phyloP scores from a whole-genome alignment of 2,888 invertebrate genomes.

The Eupithecia insigniata region DNA sequence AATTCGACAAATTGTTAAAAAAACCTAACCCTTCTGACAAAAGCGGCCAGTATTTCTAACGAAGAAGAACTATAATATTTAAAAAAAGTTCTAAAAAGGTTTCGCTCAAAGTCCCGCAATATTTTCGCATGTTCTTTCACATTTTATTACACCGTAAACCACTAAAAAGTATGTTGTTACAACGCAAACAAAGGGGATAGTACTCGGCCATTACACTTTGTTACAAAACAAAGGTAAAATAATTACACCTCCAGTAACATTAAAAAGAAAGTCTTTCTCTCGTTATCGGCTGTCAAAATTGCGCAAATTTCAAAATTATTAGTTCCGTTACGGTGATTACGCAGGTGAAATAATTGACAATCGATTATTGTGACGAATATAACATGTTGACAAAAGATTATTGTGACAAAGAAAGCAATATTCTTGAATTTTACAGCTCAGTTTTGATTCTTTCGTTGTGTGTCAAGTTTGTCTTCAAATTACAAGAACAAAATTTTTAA shows the following conservation, averaged over 20 bases:
- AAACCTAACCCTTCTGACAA: constrained; percentile 75
- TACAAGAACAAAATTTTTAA: background rate
- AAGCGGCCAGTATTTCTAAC: constrained; percentile 52
- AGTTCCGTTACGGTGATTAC: constrained; percentile 59
- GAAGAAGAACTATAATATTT: constrained; percentile 33
- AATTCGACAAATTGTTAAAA: constrained; percentile 62
- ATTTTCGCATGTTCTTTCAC: constrained; percentile 76
- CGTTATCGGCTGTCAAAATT: constrained; percentile 62
- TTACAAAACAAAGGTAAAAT: constrained; percentile 74
- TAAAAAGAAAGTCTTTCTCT: constrained; percentile 77
- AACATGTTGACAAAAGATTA: constrained; percentile 24
- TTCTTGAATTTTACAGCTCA: constrained; percentile 37
- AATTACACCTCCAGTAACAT: constrained; percentile 71
- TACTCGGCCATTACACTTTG: constrained; percentile 70
- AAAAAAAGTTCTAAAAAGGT: constrained; percentile 34
- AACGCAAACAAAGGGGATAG: constrained; percentile 68
- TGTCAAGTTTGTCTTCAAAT: constrained; percentile 40
- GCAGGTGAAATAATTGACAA: constrained; percentile 64
- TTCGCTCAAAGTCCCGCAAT: constrained; percentile 70
- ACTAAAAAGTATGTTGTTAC: constrained; percentile 78
- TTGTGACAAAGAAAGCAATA: constrained; percentile 52
- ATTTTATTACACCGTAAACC: constrained; percentile 81
- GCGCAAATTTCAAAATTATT: constrained; percentile 66
- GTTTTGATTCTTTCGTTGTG: constrained; percentile 46
- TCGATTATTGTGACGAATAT: constrained; percentile 40